Evolutionary conservation across 1,140 invertebrate species (phyloP).

Genomic region (Myzus persicae): DNA sequence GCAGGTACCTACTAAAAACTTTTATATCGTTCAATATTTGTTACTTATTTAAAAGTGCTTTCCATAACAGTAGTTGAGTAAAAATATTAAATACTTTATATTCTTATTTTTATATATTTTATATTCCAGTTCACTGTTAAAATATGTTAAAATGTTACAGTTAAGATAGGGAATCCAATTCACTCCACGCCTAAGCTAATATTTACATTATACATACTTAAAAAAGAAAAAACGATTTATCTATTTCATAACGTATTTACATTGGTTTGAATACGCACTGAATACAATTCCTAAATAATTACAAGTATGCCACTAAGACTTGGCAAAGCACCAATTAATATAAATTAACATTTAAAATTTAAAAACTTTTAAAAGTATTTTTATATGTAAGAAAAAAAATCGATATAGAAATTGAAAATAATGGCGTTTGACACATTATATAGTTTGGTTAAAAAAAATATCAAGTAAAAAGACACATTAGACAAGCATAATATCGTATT

Average conservation of each 20-base stretch:
- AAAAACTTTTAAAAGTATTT: not conserved
- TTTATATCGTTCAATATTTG: not conserved
- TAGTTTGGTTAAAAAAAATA: not conserved
- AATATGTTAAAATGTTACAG: not conserved
- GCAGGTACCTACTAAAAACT: not conserved
- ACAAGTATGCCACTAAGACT: not conserved
- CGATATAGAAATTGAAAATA: not conserved
- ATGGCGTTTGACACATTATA: not conserved
- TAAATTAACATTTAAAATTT: not conserved
- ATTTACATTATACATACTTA: not conserved
- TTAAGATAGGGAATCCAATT: not conserved
- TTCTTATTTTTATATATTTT: not conserved
- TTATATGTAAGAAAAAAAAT: not conserved
- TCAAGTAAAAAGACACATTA: not conserved
- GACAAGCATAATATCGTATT: constrained; percentile 3
- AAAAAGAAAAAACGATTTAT: not conserved
- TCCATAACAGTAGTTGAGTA: not conserved
- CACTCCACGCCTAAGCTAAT: not conserved
- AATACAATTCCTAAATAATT: not conserved
- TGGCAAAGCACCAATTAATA: not conserved
- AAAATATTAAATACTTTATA: not conserved
- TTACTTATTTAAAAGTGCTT: not conserved
- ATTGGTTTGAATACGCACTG: not conserved
- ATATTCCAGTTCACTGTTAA: not conserved
- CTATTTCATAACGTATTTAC: not conserved